phyloP scores from a whole-genome alignment of 2,888 invertebrate genomes.

The Petrophora chlorosata region DNA sequence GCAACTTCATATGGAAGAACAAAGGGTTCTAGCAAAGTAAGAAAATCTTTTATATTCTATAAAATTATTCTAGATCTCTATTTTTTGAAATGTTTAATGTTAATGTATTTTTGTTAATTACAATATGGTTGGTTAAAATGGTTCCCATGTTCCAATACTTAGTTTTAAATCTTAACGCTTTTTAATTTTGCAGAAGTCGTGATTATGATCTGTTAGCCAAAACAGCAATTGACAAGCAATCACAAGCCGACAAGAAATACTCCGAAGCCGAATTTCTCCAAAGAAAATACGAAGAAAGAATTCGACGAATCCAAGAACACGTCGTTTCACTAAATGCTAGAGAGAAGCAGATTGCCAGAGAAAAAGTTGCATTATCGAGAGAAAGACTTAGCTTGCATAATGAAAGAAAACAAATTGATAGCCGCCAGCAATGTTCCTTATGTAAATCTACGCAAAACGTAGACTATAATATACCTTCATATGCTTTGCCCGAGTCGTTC shows the following conservation, averaged over 20 bases:
- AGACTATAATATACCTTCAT: conserved; percentile 44
- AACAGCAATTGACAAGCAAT: conserved; percentile 83
- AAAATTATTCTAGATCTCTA: too few relatives aligned
- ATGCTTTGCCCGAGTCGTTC: conserved; percentile 52
- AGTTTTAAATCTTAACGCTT: background rate
- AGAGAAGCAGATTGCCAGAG: conserved; percentile 85
- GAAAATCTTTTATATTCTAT: conserved; percentile 27
- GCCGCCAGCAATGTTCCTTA: conserved; percentile 68
- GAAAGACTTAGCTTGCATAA: conserved; percentile 83
- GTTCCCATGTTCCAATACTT: too few relatives aligned
- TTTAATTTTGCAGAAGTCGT: conserved; percentile 56
- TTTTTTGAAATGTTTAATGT: too few relatives aligned
- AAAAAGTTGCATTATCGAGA: conserved; percentile 84
- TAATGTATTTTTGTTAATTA: too few relatives aligned
- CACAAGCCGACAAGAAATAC: conserved; percentile 81
- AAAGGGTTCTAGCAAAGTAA: conserved; percentile 71
- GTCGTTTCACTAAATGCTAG: conserved; percentile 78
- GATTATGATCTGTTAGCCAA: conserved; percentile 82
- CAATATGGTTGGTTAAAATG: too few relatives aligned
- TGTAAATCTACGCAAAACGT: conserved; percentile 65
- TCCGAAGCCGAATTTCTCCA: conserved; percentile 82
- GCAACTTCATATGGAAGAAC: conserved; percentile 72
- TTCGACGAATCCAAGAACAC: conserved; percentile 83
- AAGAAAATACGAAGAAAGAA: conserved; percentile 82
- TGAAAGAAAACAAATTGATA: conserved; percentile 75